Percentiles rank a stretch among this genome's conserved stretches.
These are phyloP conservation scores for Empis livida DNA, from an alignment of 2,888 invertebrate genomes.

Conservation along the genomic window DNA sequence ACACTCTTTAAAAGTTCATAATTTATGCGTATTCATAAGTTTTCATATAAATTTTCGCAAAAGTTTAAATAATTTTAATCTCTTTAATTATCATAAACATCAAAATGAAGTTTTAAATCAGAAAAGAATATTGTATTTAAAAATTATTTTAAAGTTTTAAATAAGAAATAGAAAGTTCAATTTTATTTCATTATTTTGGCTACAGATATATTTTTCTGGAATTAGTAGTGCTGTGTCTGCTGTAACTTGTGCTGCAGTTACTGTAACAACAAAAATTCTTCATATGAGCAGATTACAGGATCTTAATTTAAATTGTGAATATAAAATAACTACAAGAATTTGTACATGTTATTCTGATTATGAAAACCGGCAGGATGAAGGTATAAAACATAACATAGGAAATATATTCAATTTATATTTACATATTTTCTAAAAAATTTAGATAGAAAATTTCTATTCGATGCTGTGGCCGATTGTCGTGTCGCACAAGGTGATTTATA, in stretches of 20 bases:
- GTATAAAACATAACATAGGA: background rate
- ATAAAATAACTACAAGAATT: background rate
- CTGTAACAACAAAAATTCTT: background rate
- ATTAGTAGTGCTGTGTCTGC: background rate
- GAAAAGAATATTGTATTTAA: too few relatives aligned
- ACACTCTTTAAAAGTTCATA: too few relatives aligned
- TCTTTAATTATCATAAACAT: too few relatives aligned
- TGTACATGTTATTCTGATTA: constrained; percentile 1
- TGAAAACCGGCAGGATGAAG: background rate
- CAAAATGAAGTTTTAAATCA: too few relatives aligned
- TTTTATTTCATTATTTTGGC: background rate
- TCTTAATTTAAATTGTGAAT: constrained; percentile 1
- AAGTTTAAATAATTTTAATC: too few relatives aligned
- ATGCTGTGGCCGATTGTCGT: background rate
- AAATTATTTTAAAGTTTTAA: too few relatives aligned
- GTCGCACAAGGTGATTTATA: constrained; percentile 1
- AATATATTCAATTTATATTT: background rate
- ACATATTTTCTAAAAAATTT: background rate
- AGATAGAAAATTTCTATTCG: background rate
- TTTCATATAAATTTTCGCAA: too few relatives aligned
- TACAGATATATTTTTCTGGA: background rate
- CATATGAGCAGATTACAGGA: constrained; percentile 1
- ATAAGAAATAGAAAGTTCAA: background rate
- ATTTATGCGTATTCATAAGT: too few relatives aligned
- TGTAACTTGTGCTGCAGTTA: background rate